A percentile compares a stretch with the other conserved stretches of the same genome.
Conservation (phyloP, 2,113 vertebrate genomes). For the Erythrolamprus reginae region DNA sequence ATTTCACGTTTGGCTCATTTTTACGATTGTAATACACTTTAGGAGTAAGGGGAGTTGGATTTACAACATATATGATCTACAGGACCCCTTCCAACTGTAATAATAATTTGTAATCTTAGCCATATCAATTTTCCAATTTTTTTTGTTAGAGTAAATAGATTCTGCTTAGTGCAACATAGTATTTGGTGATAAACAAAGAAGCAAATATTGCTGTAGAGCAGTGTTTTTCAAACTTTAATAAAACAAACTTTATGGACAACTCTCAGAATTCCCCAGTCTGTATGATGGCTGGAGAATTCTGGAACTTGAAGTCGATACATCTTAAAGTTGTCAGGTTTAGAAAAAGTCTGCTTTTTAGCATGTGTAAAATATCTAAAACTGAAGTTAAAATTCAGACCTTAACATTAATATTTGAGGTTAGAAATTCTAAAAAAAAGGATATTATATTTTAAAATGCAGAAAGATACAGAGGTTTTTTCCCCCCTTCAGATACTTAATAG, state of each 20-base stretch:
- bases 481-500: slow-evolving; percentile 30
- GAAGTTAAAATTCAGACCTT: neutral
- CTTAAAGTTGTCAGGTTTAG: neutral
- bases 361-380: neutral
- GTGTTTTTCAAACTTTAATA: neutral
- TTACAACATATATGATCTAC: too few species aligned
- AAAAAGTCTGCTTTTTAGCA: neutral
- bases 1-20: neutral
- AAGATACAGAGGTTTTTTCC: slow-evolving; percentile 42
- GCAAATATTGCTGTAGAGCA: neutral
- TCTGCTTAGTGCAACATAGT: neutral
- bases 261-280: neutral
- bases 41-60: too few species aligned
- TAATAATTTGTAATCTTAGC: too few species aligned
- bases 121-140: neutral
- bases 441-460: slow-evolving; percentile 40
- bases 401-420: slow-evolving; percentile 5
- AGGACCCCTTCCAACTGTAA: too few species aligned
- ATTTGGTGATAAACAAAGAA: neutral
- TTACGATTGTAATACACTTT: too few species aligned
- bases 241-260: neutral
- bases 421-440: slow-evolving; percentile 32
- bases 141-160: neutral
- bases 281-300: neutral
- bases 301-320: neutral